Percentiles rank a stretch among this genome's conserved stretches.
These are phyloP conservation scores for Zeuzera pyrina DNA, from an alignment of 2,888 invertebrate species.

Conservation along the genomic window DNA sequence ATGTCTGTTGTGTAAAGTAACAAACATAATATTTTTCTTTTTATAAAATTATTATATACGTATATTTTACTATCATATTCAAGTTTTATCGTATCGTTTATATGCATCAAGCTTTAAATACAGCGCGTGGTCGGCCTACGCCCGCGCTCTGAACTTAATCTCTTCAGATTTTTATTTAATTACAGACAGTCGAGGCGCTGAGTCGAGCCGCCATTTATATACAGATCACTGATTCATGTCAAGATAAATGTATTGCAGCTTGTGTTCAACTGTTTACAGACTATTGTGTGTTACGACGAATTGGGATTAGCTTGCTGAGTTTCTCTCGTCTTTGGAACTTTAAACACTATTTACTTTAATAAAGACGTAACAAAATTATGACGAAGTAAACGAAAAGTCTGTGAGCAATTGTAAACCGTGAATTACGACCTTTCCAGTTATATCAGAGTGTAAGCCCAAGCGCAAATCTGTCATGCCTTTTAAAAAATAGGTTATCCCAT, in stretches of 20 bases:
- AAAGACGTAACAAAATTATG: no score
- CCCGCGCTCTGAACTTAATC: constrained; percentile 30
- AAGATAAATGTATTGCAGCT: constrained; percentile 27
- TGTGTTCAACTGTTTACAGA: constrained; percentile 15
- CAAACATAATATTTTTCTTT: no score
- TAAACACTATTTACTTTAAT: neutral
- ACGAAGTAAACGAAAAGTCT: no score
- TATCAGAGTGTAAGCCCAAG: no score
- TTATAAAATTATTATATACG: no score
- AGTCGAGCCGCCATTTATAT: constrained; percentile 26
- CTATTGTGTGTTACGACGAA: constrained; percentile 9
- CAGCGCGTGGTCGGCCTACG: constrained; percentile 27
- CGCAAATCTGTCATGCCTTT: constrained; percentile 13
- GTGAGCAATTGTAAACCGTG: no score
- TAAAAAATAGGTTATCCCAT: constrained; percentile 25
- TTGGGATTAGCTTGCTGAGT: constrained; percentile 1
- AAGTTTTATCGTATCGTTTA: no score
- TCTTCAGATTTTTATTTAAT: constrained; percentile 45
- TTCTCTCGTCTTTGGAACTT: neutral
- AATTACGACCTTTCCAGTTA: constrained; percentile 4
- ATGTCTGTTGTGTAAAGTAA: no score
- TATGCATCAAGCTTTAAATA: neutral
- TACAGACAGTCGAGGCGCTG: constrained; percentile 33
- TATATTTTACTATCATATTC: no score
- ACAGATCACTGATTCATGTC: constrained; percentile 27